Evolutionary conservation across 2,113 vertebrate genomes (phyloP).

Genomic region (Callaeas wilsoni): DNA sequence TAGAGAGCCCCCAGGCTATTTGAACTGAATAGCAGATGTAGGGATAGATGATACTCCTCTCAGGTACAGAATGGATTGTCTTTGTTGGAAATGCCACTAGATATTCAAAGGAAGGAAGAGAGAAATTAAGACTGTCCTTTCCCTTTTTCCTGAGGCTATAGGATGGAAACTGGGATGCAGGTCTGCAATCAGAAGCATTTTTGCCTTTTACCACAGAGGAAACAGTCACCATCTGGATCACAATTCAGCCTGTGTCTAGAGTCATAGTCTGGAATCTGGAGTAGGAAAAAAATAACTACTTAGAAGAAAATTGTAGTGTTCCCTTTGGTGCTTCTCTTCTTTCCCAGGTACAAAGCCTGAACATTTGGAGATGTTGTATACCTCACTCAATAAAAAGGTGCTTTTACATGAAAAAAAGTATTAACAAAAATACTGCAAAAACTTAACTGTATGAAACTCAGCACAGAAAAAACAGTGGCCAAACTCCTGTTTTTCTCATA

Average conservation of each 20-base stretch:
- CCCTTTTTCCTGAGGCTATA: not conserved
- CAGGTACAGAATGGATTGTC: not conserved
- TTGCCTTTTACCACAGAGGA: not conserved
- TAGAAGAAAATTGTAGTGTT: not conserved
- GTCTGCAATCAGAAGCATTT: not conserved
- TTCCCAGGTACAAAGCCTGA: not conserved
- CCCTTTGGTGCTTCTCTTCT: not conserved
- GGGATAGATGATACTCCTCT: not conserved
- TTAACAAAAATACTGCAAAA: not conserved
- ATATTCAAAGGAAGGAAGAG: not conserved
- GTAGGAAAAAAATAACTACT: not conserved
- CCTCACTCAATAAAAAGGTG: not conserved
- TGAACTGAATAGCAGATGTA: not conserved
- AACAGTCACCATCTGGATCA: not conserved
- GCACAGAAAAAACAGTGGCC: not conserved
- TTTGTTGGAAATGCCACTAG: not conserved
- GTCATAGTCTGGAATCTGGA: not conserved
- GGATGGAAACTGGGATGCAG: not conserved
- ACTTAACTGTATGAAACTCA: not conserved
- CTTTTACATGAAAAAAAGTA: not conserved
- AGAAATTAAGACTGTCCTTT: not conserved
- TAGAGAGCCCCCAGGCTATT: not conserved
- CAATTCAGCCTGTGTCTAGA: not conserved
- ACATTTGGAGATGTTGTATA: not conserved
- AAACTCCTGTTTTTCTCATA: not conserved